Conservation (phyloP, 2,888 invertebrate genomes). For the Lepetodrilus schrolli region DNA sequence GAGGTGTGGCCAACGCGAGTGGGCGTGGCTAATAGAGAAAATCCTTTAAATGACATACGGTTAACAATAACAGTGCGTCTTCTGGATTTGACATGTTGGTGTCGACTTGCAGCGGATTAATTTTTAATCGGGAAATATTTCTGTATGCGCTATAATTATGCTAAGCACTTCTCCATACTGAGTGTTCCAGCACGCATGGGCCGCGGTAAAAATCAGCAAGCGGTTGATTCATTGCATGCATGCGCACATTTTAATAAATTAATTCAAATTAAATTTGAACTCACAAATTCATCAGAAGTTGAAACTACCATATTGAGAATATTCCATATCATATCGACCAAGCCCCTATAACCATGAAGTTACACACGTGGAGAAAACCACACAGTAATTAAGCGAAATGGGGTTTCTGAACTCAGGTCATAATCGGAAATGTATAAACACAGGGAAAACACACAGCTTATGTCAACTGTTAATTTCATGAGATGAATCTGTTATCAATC, state of each 20-base stretch:
- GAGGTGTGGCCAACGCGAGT: not conserved
- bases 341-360: not conserved
- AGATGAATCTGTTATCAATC: too few relatives aligned
- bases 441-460: not conserved
- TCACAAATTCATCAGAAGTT: conserved; percentile 2
- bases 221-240: not conserved
- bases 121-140: conserved; percentile 17
- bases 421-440: not conserved
- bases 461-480: conserved; percentile 5
- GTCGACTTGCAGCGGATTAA: conserved; percentile 10
- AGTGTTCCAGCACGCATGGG: not conserved
- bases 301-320: not conserved
- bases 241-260: conserved; percentile 7
- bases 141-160: not conserved
- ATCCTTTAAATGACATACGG: conserved; percentile 7
- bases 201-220: not conserved
- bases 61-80: conserved; percentile 7
- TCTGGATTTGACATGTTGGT: not conserved
- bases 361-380: not conserved
- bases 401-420: not conserved
- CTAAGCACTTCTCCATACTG: not conserved
- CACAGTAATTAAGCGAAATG: not conserved
- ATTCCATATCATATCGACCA: not conserved
- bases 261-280: not conserved
- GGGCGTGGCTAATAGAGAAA: conserved; percentile 9